Conservation (phyloP, 1,140 invertebrate genomes). For the Neuroterus valhalla region DNA sequence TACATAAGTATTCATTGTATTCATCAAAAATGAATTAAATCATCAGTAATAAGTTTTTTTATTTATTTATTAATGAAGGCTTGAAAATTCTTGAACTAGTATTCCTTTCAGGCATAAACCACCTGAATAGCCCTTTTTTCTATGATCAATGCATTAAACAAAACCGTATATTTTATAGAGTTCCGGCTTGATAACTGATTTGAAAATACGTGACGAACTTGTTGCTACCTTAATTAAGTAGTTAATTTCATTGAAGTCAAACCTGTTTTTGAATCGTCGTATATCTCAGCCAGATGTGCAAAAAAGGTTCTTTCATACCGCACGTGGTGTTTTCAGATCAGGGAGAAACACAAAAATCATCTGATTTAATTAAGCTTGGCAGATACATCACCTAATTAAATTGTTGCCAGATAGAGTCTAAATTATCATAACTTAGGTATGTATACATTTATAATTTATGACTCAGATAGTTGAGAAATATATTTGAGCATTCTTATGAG, state of each 20-base stretch:
- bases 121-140: background rate
- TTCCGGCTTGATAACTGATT: background rate
- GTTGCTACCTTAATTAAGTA: conserved; percentile 6
- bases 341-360: background rate
- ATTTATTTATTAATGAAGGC: background rate
- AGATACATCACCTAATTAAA: background rate
- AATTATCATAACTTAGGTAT: no score
- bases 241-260: conserved; percentile 13
- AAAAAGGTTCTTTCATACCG: background rate
- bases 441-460: no score
- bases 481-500: no score
- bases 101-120: background rate
- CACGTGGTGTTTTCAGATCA: background rate
- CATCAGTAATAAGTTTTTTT: no score
- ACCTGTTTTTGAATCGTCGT: background rate
- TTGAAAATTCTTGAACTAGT: background rate
- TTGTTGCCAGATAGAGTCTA: background rate
- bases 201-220: conserved; percentile 5
- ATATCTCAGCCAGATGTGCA: background rate
- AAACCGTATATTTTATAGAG: background rate
- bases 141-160: background rate
- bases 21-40: no score
- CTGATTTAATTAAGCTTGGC: background rate
- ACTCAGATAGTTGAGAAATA: no score
- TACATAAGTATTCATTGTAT: no score